phyloP scores from a whole-genome alignment of 2,797 vertebrate genomes.

The Selene dorsalis region DNA sequence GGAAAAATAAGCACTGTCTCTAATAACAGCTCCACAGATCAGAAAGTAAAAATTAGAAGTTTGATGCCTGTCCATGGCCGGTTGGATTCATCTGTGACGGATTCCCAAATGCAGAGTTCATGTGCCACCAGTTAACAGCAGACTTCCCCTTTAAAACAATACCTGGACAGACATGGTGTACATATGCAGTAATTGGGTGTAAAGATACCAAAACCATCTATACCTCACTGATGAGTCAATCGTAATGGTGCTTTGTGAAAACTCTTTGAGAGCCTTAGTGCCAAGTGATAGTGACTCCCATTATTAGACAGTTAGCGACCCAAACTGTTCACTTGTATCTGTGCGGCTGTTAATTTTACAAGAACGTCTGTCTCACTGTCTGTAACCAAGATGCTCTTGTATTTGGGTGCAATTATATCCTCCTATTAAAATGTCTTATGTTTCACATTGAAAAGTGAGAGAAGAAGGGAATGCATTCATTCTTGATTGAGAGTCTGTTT shows the following conservation, averaged over 20 bases:
- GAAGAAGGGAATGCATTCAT: conserved; percentile 46
- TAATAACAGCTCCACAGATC: conserved; percentile 24
- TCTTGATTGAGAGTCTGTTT: conserved; percentile 15
- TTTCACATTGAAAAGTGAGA: conserved; percentile 48
- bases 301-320: conserved; percentile 34
- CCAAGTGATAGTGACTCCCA: conserved; percentile 42
- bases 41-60: conserved; percentile 27
- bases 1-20: conserved; percentile 50
- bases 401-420: conserved; percentile 35
- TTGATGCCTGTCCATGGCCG: conserved; percentile 19
- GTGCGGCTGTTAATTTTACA: conserved; percentile 38
- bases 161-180: conserved; percentile 30
- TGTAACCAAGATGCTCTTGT: conserved; percentile 50
- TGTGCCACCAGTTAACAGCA: conserved; percentile 8
- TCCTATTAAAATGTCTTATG: conserved; percentile 46
- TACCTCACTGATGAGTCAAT: conserved; percentile 32
- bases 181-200: conserved; percentile 35
- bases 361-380: conserved; percentile 33
- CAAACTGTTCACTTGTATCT: conserved; percentile 29
- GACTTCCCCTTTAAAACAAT: conserved; percentile 26
- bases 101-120: conserved; percentile 26
- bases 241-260: conserved; percentile 42
- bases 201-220: conserved; percentile 46
- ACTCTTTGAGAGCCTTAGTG: conserved; percentile 27
- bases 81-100: conserved; percentile 22